Percentiles rank a stretch among this genome's conserved stretches.
Evolutionary conservation across 1,140 invertebrate genomes (phyloP).

Genomic region (Diorhabda sublineata): DNA sequence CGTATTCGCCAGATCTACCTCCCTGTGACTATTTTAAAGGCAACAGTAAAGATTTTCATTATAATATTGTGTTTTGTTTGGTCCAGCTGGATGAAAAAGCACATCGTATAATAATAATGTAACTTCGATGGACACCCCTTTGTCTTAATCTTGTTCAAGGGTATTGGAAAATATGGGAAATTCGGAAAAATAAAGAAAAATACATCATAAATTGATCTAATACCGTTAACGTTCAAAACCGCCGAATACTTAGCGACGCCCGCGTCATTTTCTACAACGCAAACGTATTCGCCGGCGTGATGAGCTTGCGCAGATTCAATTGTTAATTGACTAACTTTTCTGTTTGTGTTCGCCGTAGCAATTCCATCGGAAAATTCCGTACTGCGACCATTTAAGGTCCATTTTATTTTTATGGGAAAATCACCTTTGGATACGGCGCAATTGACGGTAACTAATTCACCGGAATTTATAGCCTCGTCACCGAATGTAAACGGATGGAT

Average conservation of each 20-base stretch:
- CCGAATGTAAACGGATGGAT: slow-evolving; percentile 71
- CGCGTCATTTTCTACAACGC: slow-evolving; percentile 57
- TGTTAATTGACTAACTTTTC: slow-evolving; percentile 55
- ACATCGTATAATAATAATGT: no score
- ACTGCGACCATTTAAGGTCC: slow-evolving; percentile 56
- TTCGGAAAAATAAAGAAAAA: not conserved
- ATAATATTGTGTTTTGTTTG: no score
- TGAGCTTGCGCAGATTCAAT: slow-evolving; percentile 55
- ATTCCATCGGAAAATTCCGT: slow-evolving; percentile 44
- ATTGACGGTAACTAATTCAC: slow-evolving; percentile 58
- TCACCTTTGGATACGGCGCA: slow-evolving; percentile 67
- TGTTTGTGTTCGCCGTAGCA: slow-evolving; percentile 49
- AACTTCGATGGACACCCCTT: no score
- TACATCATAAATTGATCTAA: not conserved
- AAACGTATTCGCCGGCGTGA: slow-evolving; percentile 62
- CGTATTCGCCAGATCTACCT: no score
- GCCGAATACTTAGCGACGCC: slow-evolving; percentile 58
- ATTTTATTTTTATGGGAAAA: slow-evolving; percentile 58
- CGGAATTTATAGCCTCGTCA: slow-evolving; percentile 63
- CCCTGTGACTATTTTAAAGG: no score
- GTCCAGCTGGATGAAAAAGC: no score
- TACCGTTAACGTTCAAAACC: slow-evolving; percentile 47
- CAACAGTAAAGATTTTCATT: no score
- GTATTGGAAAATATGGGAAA: not conserved
- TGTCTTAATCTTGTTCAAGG: no score